Evolutionary conservation across 2,797 vertebrate species (phyloP).

Genomic region (Mallotus villosus): DNA sequence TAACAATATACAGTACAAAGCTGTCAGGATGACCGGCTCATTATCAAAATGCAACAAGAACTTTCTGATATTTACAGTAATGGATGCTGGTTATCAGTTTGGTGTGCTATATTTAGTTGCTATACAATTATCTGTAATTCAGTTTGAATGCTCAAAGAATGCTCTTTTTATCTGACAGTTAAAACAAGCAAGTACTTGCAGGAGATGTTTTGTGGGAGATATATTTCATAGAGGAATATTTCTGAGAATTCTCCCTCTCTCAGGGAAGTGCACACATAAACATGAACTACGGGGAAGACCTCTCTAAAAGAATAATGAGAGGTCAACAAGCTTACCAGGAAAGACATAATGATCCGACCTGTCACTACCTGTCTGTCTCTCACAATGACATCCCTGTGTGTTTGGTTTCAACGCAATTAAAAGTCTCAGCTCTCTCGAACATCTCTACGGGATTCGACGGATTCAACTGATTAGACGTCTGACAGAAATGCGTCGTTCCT

Average conservation of each 20-base stretch:
- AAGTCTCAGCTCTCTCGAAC: too few relatives aligned
- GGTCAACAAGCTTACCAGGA: slow-evolving; percentile 28
- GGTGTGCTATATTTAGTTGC: too few relatives aligned
- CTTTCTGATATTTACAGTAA: too few relatives aligned
- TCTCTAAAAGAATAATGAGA: slow-evolving; percentile 11
- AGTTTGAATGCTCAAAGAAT: too few relatives aligned
- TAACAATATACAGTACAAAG: too few relatives aligned
- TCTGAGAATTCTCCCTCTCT: slow-evolving; percentile 14
- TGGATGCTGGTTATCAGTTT: too few relatives aligned
- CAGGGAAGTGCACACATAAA: slow-evolving; percentile 10
- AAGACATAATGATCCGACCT: slow-evolving; percentile 15
- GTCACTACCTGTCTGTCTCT: not conserved
- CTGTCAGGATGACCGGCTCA: too few relatives aligned
- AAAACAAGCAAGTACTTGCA: not conserved
- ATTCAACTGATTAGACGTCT: not conserved
- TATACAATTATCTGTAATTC: too few relatives aligned
- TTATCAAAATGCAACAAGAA: too few relatives aligned
- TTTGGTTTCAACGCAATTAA: too few relatives aligned
- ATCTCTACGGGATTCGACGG: too few relatives aligned
- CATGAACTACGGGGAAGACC: not conserved
- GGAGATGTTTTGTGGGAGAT: not conserved
- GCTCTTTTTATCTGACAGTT: not conserved
- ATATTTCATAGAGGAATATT: not conserved
- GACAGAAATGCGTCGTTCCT: not conserved
- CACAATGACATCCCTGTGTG: too few relatives aligned